Evolutionary conservation across 1,140 invertebrate species (phyloP).

Genomic region (Cataglyphis hispanica): DNA sequence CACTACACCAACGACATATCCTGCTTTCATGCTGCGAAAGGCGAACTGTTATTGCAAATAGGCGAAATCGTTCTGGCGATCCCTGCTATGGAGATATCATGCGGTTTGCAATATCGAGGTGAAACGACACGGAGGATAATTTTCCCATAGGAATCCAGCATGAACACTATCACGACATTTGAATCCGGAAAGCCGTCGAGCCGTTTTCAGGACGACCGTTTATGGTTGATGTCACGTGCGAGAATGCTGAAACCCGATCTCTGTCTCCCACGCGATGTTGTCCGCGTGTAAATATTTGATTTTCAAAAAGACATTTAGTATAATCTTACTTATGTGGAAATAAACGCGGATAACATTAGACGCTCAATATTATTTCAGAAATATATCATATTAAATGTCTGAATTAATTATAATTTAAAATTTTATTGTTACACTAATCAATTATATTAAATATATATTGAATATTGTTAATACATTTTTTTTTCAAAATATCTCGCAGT

Average conservation of each 20-base stretch:
- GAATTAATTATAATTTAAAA: not conserved
- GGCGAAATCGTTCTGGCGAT: conserved; percentile 77
- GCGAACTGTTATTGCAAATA: conserved; percentile 81
- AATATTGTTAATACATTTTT: conserved; percentile 4
- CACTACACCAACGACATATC: conserved; percentile 67
- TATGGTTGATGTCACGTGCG: conserved; percentile 80
- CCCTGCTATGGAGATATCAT: conserved; percentile 78
- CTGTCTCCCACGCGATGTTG: not conserved
- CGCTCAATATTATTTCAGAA: not conserved
- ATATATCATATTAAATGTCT: not conserved
- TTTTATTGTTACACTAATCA: not conserved
- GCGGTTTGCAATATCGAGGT: conserved; percentile 73
- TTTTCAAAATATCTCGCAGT: not conserved
- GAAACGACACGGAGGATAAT: conserved; percentile 78
- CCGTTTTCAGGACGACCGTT: conserved; percentile 71
- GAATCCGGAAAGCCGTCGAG: conserved; percentile 72
- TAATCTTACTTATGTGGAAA: not conserved
- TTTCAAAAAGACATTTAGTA: conserved; percentile 39
- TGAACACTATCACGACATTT: conserved; percentile 75
- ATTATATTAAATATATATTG: not conserved
- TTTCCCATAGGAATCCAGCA: conserved; percentile 80
- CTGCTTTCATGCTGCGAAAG: conserved; percentile 69
- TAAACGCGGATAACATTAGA: not conserved
- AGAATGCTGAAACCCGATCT: conserved; percentile 34
- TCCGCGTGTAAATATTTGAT: conserved; percentile 30